These are phyloP conservation scores for Otolemur garnettii DNA, from an alignment of 2,113 vertebrate genomes.

Conservation along the genomic window DNA sequence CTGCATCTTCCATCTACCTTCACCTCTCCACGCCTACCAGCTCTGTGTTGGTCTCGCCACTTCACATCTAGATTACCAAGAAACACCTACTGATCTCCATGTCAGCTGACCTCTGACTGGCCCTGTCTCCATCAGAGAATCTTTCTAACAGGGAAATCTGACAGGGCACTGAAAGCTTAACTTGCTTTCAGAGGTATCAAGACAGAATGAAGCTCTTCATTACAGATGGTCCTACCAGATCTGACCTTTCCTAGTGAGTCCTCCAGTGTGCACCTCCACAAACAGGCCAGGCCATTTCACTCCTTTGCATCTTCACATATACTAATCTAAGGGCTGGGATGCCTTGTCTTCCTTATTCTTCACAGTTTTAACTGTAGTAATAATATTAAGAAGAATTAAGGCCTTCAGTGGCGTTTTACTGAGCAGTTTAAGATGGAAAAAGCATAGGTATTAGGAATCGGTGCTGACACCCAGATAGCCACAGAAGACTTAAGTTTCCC, in stretches of 20 bases:
- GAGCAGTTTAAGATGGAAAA: not conserved
- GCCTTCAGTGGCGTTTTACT: not conserved
- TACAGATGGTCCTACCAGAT: not conserved
- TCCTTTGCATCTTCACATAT: not conserved
- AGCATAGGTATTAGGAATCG: not conserved
- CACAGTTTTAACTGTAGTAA: not conserved
- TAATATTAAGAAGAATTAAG: not conserved
- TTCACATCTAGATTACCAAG: not conserved
- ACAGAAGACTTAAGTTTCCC: not conserved
- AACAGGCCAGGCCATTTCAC: not conserved
- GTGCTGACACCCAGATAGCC: not conserved
- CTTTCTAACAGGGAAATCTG: conserved; percentile 5
- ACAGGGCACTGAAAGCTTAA: not conserved
- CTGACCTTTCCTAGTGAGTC: not conserved
- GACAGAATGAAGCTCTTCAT: not conserved
- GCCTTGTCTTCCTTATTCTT: not conserved
- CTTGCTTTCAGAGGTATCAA: not conserved
- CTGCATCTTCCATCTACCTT: not conserved
- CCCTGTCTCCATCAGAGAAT: not conserved
- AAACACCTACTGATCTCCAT: not conserved
- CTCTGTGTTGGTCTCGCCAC: not conserved
- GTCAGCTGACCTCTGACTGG: not conserved
- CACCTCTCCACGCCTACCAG: not conserved
- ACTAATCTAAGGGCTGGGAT: not conserved
- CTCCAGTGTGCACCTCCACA: not conserved